Evolutionary conservation across 2,888 invertebrate species (phyloP), one percentile per base, ranked within the genome.

Genomic region (Anoplius nigerrimus): DNA sequence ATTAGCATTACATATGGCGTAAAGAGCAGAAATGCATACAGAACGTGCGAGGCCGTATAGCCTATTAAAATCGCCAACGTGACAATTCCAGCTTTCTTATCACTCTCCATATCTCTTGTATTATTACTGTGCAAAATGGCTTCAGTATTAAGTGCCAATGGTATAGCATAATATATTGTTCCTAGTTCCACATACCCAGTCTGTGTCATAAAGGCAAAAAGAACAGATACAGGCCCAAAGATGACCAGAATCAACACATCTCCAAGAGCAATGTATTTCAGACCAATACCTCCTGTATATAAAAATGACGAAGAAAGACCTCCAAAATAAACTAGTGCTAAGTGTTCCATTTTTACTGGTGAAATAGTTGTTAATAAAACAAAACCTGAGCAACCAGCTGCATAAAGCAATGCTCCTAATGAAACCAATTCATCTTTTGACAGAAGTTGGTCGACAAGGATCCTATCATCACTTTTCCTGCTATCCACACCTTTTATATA

Each of bases 111-210:
- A 90, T 98, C 98, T 77, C 98, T 92, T 0, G 97, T 97, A 87
- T 98, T 98, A 87, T 98, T 98, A 84, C 97, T 95, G 87, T 98
- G 98, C 66, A 98, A 90, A 84, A 98, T 98, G 58, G 98, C 98
- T 89, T 98, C 98, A 0, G 97, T 97, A 84, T 97, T 98, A 21
- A 98, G 89, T 11, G 98, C 98, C 71, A 98, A 89, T 5, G 98
- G 98, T 82, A 98, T 93, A 22, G 98, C 97, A 90, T 98, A 98
- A 82, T 97, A 95, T 80, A 98, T 94, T 0, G 97, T 95, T 54
- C 95, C 93, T 94, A 95, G 95, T 84, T 97, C 95, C n/a, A 97
- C 92, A 72, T 93, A 92, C 3, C 98, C 98, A 0, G 97, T 96
- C 90, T 98, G 98, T 24, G 96, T 93, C 91, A 98, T 93, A 86